Evolutionary conservation across 2,113 vertebrate species (phyloP).

Genomic region (Megaceryle torquata): DNA sequence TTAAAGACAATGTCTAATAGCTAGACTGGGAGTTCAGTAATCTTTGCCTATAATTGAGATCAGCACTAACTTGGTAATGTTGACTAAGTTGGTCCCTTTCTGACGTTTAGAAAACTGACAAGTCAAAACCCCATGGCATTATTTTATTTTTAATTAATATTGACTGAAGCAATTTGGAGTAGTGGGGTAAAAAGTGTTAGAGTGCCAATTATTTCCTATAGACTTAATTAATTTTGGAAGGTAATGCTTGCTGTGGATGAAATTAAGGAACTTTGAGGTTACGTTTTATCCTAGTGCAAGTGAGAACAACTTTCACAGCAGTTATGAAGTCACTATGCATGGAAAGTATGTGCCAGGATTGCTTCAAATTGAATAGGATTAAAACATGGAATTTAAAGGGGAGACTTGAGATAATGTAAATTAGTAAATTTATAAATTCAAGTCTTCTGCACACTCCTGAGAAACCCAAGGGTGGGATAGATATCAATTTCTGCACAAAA

Average conservation of each 20-base stretch:
- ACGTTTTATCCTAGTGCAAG: neutral
- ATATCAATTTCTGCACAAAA: neutral
- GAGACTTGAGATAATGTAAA: neutral
- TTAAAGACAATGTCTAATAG: neutral
- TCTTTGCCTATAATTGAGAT: neutral
- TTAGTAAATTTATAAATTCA: neutral
- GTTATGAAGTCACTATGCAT: neutral
- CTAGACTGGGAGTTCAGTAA: neutral
- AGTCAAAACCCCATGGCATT: neutral
- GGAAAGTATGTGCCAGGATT: neutral
- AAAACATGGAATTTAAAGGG: neutral
- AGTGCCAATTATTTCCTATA: neutral
- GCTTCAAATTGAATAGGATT: neutral
- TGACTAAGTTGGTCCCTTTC: neutral
- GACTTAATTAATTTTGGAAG: neutral
- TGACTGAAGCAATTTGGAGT: neutral
- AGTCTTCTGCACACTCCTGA: neutral
- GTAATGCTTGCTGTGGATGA: neutral
- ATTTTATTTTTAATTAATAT: neutral
- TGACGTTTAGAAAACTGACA: neutral
- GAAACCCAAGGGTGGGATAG: neutral
- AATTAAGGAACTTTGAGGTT: neutral
- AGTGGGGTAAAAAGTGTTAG: neutral
- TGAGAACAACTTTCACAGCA: neutral
- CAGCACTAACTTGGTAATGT: neutral